A percentile compares a stretch with the other conserved stretches of the same genome.
These are phyloP conservation scores for Phortica okadai DNA, from an alignment of 2,888 invertebrate genomes.

Conservation along the genomic window DNA sequence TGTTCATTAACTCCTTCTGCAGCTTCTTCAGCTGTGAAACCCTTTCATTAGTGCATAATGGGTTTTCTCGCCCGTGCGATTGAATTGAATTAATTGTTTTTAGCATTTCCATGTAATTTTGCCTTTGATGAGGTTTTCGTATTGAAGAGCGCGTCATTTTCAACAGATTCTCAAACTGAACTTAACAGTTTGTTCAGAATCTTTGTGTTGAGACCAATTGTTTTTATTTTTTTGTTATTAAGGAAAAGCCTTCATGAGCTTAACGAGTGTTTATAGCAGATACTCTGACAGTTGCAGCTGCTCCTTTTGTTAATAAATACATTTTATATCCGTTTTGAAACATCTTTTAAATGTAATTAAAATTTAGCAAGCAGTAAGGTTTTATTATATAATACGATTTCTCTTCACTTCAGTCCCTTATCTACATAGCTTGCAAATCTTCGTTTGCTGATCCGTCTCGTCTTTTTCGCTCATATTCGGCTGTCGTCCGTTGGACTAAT, in stretches of 20 bases:
- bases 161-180: neutral
- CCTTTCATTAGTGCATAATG: conserved; percentile 22
- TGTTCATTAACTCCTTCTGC: neutral
- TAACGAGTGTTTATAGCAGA: conserved; percentile 34
- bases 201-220: neutral
- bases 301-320: neutral
- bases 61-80: conserved; percentile 12
- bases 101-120: neutral
- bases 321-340: neutral
- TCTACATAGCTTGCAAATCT: too few species aligned
- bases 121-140: neutral
- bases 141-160: conserved; percentile 8
- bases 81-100: conserved; percentile 18
- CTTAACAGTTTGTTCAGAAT: neutral
- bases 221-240: neutral
- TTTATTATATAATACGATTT: too few species aligned
- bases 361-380: too few species aligned
- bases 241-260: neutral
- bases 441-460: too few species aligned
- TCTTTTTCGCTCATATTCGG: too few species aligned
- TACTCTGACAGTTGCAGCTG: conserved; percentile 26
- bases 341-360: neutral
- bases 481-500: neutral
- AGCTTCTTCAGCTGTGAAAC: neutral
- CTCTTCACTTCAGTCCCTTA: too few species aligned